Conservation (phyloP, 1,140 invertebrate genomes). For the Ips typographus region DNA sequence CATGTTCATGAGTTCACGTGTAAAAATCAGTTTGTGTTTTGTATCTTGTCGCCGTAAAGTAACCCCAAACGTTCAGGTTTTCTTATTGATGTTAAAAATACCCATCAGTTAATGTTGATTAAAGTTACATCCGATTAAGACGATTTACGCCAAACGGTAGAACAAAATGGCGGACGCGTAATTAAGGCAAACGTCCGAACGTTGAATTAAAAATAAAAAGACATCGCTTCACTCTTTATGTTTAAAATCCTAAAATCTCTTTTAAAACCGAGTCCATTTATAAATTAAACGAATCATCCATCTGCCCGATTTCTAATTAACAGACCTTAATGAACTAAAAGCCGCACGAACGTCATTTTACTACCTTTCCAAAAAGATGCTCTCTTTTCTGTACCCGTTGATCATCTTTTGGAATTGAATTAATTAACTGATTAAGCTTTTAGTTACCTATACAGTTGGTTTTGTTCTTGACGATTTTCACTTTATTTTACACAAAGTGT, state of each 20-base stretch:
- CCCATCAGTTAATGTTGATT: too few species aligned
- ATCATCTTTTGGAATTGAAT: conserved; percentile 20
- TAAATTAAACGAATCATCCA: conserved; percentile 29
- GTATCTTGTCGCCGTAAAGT: conserved; percentile 29
- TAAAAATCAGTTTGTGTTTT: conserved; percentile 26
- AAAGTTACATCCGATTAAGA: too few species aligned
- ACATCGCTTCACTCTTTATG: conserved; percentile 13
- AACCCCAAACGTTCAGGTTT: too few species aligned
- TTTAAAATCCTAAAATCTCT: conserved; percentile 21
- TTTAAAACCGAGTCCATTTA: conserved; percentile 23
- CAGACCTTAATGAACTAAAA: conserved; percentile 26
- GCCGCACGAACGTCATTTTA: conserved; percentile 23
- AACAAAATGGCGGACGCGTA: background rate
- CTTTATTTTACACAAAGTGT: too few species aligned
- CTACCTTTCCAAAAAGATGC: conserved; percentile 23
- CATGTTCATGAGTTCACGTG: conserved; percentile 20
- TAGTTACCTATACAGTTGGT: background rate
- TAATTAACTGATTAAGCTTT: conserved; percentile 23
- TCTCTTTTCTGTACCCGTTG: conserved; percentile 18
- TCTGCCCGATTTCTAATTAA: conserved; percentile 28
- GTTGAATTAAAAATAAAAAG: background rate
- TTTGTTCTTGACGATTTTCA: too few species aligned
- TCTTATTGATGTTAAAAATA: too few species aligned
- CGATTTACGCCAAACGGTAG: background rate
- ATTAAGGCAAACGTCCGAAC: conserved; percentile 13